Evolutionary conservation across 2,888 invertebrate species (phyloP), one percentile per base, ranked within the genome.

Genomic region (Trachelus stipa): DNA sequence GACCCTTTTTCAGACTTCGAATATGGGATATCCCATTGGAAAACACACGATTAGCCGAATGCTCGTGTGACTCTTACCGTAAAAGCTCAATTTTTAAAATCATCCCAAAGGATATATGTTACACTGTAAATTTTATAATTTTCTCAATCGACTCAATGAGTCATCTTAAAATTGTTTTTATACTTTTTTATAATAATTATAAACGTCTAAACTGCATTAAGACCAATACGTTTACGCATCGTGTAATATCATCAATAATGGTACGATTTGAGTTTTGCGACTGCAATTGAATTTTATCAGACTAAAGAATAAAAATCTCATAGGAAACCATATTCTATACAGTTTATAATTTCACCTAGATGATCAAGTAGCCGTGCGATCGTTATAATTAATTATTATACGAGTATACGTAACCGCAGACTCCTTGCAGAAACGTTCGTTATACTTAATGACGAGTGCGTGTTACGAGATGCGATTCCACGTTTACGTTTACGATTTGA

Each of bases 331-430:
- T 82, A 81, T 78, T 80, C 77, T 80, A 76, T 73, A 79, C 78
- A 81, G 81, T 83, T 82, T 81, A 82, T 82, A 85, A 84, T 83
- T 85, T 78, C 34, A 31, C 33, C 34, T 35, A 40, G 56, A 31
- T 12, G 31, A 34, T 31, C 71, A 71, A 56, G 23, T 11, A 71
- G 31, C 71, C 34, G 31, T 71, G 31, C 31, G 71, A 71, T 71
- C 71, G 71, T 34, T 34, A 34, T 71, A 71, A 71, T 71, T 71
- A 71, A 71, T 33, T 71, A 31, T 34, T 34, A 23, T 34, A 34
- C 31, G 31, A 12, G 71, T 31, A 34, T 23, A 15, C 31, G 31
- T 34, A 34, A 34, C 12, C 71, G 56, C 56, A 56, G 56, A 56
- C 23, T 56, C 56, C 9, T 23, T 56, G 23, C 56, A 56, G 23